Base-by-base conservation (phyloP, 2,113 vertebrate species). In the Protobothrops flavoviridis region DNA sequence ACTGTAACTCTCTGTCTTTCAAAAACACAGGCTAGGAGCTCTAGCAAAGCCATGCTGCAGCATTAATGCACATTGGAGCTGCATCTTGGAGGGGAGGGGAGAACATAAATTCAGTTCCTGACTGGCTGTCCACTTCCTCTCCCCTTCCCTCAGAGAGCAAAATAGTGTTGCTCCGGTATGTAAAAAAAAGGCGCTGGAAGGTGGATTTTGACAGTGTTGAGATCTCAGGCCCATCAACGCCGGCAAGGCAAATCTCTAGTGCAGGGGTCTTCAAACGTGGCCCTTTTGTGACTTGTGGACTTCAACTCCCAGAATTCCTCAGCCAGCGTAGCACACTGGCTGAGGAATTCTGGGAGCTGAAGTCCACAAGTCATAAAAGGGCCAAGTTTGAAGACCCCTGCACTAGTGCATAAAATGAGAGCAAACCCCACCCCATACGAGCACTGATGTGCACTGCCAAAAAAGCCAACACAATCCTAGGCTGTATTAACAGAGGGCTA, bases 31-130 rank as follows among this genome's bases (percentile, higher is more conserved):
- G 21, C 43, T 20, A 45, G 95, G 93, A 94, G 90, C 64, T 90
- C 89, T 92, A 95, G 95, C 92, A 93, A 94, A 91, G 94, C 94
- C 93, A 93, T 33, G 20, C 92, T 59, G 92, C 94, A 0, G 3
- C 95, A 50, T 0, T 11, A 93, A 57, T 88, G 89, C 87, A 90
- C 94, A 93, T 94, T 20, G 85, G 93, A 92, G 89, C 93, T 91
- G 92, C 21, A 0, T 81, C 55, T 81, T 81, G 33, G 17, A 50
- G 74, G 74, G 39, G 74, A 39, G 17, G 74, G 74, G 15, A 81
- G 33, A 33, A n/a, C 26, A 59, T 89, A 57, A 57, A 91, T 93
- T 92, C 20, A n/a, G 50, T 87, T 88, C 93, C 59, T 10, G 94
- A 81, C 93, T 87, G 92, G 89, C 93, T 74, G 88, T 89, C 87